Evolutionary conservation across 2,888 invertebrate species (phyloP), one percentile per base, ranked within the genome.

Genomic region (Clistopyga incitator): DNA sequence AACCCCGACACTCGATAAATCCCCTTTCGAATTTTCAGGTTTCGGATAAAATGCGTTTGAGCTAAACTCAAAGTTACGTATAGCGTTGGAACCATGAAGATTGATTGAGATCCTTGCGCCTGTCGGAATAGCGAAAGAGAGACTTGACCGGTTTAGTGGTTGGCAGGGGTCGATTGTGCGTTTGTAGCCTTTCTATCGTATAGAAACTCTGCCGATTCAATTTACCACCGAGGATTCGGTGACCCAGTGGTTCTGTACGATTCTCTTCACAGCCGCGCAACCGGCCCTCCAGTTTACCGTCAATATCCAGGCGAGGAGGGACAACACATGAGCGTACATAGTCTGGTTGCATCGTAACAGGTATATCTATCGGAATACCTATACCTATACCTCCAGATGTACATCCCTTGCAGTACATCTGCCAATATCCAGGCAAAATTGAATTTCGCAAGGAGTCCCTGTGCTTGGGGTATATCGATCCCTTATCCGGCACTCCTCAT

Each of bases 201-300:
- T 59, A n/a, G n/a, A n/a, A n/a, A 52, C 38, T 54, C 34, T 70
- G 52, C 76, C 65, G 79, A 76, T 79, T 83, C 82, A 71, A 56
- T 76, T 83, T 76, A 83, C 76, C 75, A 65, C 56, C n/a, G 38
- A 70, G 56, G 78, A 71, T 82, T 65, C 59, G 45, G 75, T 79
- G 71, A 83, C 38, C 71, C 59, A 76, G 76, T 79, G 79, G 67
- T 67, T 76, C 71, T 67, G 76, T 45, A 52, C 52, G 74, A 83
- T 80, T 80, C 71, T 76, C 76, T 80, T 83, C 76, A n/a, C 76
- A 80, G 76, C 80, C 83, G 79, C 76, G 79, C 79, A 77, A 65
- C 76, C 72, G 71, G 76, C 80, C 78, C 67, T 79, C 59, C 71
- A 56, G 65, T 54, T 52, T 70, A 64, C 67, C 70, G 56, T 65